Conservation (phyloP, 2,113 vertebrate species). For the Galemys pyrenaicus region DNA sequence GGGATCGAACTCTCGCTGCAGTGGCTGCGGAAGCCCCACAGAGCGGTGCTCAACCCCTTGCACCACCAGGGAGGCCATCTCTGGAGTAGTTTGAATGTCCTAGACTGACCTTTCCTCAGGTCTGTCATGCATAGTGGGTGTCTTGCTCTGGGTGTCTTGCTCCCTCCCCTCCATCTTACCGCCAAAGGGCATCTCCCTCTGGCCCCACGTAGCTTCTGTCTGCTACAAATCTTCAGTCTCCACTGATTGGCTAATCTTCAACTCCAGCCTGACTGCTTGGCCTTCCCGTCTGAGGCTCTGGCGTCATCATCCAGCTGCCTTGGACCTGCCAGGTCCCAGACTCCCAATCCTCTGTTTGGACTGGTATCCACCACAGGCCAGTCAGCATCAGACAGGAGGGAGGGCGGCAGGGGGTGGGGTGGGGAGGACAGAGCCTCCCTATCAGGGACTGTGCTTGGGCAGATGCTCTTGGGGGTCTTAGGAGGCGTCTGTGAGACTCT, state of each 20-base stretch:
- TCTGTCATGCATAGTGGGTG: not conserved
- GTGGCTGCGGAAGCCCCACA: too few relatives aligned
- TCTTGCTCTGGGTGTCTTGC: not conserved
- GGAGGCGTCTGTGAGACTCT: not conserved
- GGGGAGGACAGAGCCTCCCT: not conserved
- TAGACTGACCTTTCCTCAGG: not conserved
- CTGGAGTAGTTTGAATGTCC: not conserved
- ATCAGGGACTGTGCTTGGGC: not conserved
- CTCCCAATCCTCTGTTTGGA: not conserved
- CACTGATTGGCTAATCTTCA: too few relatives aligned
- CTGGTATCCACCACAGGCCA: not conserved
- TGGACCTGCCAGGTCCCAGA: not conserved
- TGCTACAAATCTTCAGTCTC: not conserved
- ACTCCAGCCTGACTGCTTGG: not conserved
- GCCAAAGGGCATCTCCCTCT: rapidly evolving
- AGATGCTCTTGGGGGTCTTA: not conserved
- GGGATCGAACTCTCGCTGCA: too few relatives aligned
- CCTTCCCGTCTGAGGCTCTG: not conserved
- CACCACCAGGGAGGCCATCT: too few relatives aligned
- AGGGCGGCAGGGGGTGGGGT: not conserved
- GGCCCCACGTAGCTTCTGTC: not conserved
- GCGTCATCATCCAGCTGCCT: not conserved
- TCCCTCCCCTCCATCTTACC: not conserved
- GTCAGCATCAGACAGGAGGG: rapidly evolving
- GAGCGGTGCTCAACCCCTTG: too few relatives aligned